Evolutionary conservation across 2,113 vertebrate species (phyloP), one percentile per base, ranked within the genome.

Genomic region (Holacanthus passer): DNA sequence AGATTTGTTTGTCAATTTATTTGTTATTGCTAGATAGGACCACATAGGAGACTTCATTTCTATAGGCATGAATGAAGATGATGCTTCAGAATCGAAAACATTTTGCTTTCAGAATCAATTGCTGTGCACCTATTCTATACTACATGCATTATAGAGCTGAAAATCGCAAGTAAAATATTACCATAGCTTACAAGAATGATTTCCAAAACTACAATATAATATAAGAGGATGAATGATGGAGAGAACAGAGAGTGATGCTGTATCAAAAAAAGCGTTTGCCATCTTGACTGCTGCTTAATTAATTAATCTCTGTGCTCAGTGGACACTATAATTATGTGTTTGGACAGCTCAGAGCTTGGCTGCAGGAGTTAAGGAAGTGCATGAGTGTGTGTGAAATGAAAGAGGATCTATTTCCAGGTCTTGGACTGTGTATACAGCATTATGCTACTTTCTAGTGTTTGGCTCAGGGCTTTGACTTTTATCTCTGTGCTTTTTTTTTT

Each of bases 221-320:
- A 73, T 10, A 17, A 24, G 6, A 27, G n/a, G 10, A 41, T 59
- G 31, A 59, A n/a, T 24, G 16, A 53, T 52, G 41, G 5, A 43
- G 48, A 4, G 8, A 62, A 22, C 17, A 67, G 20, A 45, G 35
- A 72, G 37, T 39, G 27, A 72, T 53, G 27, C 5, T 56, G 5
- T 4, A 48, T 39, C 50, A 22, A 13, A 52, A 4, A 58, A 24
- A 19, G 24, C 9, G 73, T 67, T 66, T 17, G 19, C 20, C 29
- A 73, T 79, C 55, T 39, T 69, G 48, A n/a, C n/a, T 76, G 53
- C 35, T 64, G 35, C 45, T 31, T 62, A 66, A 66, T 81, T 62
- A 70, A 52, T 55, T 50, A 0, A 2, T 58, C 8, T 50, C 27
- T 2, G 1, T 24, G 56, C 69, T 64, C 47, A 52, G 64, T 50